These are phyloP conservation scores for Tiphia femorata DNA, from an alignment of 2,888 invertebrate species.

Conservation along the genomic window DNA sequence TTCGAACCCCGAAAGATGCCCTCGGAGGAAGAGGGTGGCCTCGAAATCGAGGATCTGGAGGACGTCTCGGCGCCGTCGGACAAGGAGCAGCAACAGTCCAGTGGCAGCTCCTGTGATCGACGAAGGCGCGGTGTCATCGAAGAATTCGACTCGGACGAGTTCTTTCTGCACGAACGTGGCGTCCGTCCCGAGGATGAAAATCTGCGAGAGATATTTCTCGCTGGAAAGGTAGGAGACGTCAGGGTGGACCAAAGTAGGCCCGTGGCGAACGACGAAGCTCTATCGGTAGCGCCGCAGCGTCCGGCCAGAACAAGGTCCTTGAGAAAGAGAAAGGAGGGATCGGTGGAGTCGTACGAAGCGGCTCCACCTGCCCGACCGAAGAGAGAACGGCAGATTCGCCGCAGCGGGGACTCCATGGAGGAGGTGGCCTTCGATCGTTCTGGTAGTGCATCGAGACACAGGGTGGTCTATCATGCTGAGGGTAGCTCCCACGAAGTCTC, in stretches of 20 bases:
- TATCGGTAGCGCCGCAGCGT: constrained; percentile 55
- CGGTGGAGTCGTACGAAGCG: constrained; percentile 48
- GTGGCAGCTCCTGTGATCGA: constrained; percentile 73
- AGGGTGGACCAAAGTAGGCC: constrained; percentile 72
- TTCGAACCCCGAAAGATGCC: constrained; percentile 20
- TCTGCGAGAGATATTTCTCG: constrained; percentile 84
- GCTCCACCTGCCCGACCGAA: constrained; percentile 71
- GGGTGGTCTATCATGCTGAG: constrained; percentile 61
- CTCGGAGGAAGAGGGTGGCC: constrained; percentile 27
- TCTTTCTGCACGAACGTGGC: constrained; percentile 85
- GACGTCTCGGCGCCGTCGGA: constrained; percentile 62
- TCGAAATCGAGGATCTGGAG: constrained; percentile 44
- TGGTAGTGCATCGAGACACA: constrained; percentile 49
- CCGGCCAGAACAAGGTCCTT: constrained; percentile 54
- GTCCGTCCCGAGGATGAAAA: constrained; percentile 87
- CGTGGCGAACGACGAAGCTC: constrained; percentile 35
- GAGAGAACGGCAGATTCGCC: constrained; percentile 59
- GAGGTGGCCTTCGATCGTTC: constrained; percentile 39
- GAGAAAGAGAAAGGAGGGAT: constrained; percentile 55
- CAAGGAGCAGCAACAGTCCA: constrained; percentile 73
- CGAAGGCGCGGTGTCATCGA: constrained; percentile 79
- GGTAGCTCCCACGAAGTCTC: constrained; percentile 27
- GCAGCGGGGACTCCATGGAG: constrained; percentile 51
- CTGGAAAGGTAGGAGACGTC: constrained; percentile 75
- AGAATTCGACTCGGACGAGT: constrained; percentile 90